These are phyloP conservation scores for Bursaphelenchus okinawaensis DNA, from an alignment of 2,888 invertebrate species.

Conservation along the genomic window DNA sequence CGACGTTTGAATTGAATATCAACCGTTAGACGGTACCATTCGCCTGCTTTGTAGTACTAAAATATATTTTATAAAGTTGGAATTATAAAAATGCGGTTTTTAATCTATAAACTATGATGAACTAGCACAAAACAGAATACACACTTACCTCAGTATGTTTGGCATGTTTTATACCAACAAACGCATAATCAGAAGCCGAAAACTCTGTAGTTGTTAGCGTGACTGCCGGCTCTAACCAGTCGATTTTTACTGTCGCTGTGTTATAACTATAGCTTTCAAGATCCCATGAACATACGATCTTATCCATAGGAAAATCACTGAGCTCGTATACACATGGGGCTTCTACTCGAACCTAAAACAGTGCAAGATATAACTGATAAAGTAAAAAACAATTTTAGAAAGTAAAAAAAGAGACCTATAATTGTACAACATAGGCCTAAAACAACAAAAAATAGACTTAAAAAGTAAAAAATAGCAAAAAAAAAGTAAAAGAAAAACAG, in stretches of 20 bases:
- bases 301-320: conserved; percentile 49
- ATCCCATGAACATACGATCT: conserved; percentile 14
- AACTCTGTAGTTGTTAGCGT: conserved; percentile 38
- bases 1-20: conserved; percentile 45
- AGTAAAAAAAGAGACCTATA: neutral
- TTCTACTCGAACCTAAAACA: conserved; percentile 44
- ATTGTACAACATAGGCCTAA: neutral
- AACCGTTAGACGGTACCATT: conserved; percentile 52
- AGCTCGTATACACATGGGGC: conserved; percentile 51
- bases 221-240: conserved; percentile 48
- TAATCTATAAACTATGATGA: no score
- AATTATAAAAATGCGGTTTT: no score
- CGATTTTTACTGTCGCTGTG: conserved; percentile 48
- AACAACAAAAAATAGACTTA: neutral
- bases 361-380: no score
- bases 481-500: neutral
- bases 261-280: conserved; percentile 53
- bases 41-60: conserved; percentile 47
- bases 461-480: no score
- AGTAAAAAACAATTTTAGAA: no score
- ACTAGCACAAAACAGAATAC: no score
- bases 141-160: conserved; percentile 40
- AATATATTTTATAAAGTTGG: conserved; percentile 2
- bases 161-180: conserved; percentile 30
- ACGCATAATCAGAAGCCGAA: conserved; percentile 41